Evolutionary conservation across 2,888 invertebrate genomes (phyloP), one percentile per base, ranked within the genome.

Genomic region (Nomada ruficornis): DNA sequence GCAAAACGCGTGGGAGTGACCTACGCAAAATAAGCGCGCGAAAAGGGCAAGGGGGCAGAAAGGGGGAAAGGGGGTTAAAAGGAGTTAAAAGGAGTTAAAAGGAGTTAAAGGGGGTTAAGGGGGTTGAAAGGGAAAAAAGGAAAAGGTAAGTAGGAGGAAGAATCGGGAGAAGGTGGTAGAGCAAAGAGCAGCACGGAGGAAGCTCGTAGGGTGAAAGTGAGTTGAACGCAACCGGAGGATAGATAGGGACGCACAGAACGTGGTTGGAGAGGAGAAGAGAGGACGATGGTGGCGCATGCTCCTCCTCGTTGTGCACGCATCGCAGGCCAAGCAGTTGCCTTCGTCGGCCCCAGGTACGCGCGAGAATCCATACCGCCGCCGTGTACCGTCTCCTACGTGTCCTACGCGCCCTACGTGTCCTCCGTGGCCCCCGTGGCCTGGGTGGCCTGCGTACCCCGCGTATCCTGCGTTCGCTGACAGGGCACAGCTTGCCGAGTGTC

Each of bases 221-320:
- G 65, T 29, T 47, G 73, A 44, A 36, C 44, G 42, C 29, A n/a
- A 29, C n/a, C 36, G 23, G 9, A 23, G 70, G 42, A 52, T 63
- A 57, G 55, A 50, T 18, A 47, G 18, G 36, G 79, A 47, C 52
- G 68, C 36, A 36, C 26, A 23, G 64, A 44, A 55, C 64, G 44
- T 0, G 36, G n/a, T 10, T n/a, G 57, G 18, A 20, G 63, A 29
- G 55, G 54, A 54, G 71, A 59, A 54, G 52, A 73, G 29, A 74
- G 44, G n/a, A 23, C 67, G 67, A 84, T 42, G 69, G 73, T 83
- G 84, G 91, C 91, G 91, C 91, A 91, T 91, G 91, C 91, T 90
- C 91, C 84, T 78, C 79, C 77, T 87, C 78, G 79, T 88, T 75
- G 81, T 85, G 68, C 81, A 82, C 80, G 82, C 83, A 78, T 55